phyloP scores from a whole-genome alignment of 2,113 vertebrate species.

The Syngnathus typhle region DNA sequence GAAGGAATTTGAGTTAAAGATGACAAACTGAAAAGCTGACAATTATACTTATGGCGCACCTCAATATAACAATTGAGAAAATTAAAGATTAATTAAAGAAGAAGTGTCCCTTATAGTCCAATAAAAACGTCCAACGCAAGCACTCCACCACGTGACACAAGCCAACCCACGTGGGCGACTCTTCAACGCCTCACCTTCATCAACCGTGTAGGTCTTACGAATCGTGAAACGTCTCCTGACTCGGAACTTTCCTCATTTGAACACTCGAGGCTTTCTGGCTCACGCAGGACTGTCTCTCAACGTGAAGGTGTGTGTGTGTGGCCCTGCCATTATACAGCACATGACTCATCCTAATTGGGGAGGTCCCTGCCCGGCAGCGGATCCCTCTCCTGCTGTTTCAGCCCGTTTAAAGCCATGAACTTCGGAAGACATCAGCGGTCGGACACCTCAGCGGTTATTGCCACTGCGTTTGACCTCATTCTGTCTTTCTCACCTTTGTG shows the following conservation, averaged over 20 bases:
- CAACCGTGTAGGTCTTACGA: not conserved
- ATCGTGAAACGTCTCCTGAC: not conserved
- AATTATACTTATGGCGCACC: too few relatives aligned
- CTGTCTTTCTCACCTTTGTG: constrained; percentile 63
- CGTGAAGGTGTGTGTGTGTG: constrained; percentile 32
- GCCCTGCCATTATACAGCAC: constrained; percentile 41
- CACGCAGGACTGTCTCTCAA: constrained; percentile 38
- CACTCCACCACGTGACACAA: too few relatives aligned
- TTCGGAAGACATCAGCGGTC: constrained; percentile 57
- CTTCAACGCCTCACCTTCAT: not conserved
- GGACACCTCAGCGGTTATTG: constrained; percentile 56
- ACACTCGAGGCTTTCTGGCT: constrained; percentile 25
- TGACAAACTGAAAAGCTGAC: too few relatives aligned
- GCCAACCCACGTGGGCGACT: not conserved
- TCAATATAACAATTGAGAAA: too few relatives aligned
- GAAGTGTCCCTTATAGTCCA: too few relatives aligned
- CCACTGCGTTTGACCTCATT: constrained; percentile 66
- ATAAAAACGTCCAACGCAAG: too few relatives aligned
- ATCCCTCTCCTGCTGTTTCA: constrained; percentile 61
- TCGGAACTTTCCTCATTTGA: constrained; percentile 34
- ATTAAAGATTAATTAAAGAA: too few relatives aligned
- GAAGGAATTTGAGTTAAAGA: too few relatives aligned
- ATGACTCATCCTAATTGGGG: constrained; percentile 71
- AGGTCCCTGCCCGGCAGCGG: constrained; percentile 44
- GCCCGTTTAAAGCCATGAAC: constrained; percentile 68